phyloP scores from a whole-genome alignment of 2,888 invertebrate species.

The Cryptosula pallasiana region DNA sequence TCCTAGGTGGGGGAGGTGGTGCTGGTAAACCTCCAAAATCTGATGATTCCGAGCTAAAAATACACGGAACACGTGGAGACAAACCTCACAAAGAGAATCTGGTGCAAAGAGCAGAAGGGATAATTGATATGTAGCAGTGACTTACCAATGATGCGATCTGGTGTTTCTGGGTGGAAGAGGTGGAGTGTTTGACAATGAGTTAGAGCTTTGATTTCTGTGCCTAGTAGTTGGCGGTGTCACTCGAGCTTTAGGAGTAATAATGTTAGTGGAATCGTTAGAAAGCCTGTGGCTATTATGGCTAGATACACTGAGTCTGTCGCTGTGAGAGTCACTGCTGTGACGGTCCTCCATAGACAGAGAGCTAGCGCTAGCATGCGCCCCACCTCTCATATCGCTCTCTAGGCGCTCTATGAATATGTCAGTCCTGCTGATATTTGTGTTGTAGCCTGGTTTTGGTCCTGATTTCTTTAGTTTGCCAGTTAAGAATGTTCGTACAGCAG shows the following conservation, averaged over 20 bases:
- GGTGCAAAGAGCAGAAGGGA: too few species aligned
- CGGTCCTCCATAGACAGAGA: not conserved
- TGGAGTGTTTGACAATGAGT: not conserved
- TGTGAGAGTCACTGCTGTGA: not conserved
- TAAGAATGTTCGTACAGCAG: not conserved
- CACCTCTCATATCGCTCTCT: not conserved
- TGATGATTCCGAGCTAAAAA: not conserved
- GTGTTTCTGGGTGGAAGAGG: constrained; percentile 7
- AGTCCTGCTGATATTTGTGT: not conserved
- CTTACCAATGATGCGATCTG: not conserved
- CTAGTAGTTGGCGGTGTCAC: not conserved
- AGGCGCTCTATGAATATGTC: not conserved
- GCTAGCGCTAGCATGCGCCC: not conserved
- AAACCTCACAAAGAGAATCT: too few species aligned
- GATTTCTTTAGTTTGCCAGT: not conserved
- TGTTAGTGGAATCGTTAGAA: not conserved
- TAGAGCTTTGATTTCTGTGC: not conserved
- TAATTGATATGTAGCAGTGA: too few species aligned
- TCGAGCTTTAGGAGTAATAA: not conserved
- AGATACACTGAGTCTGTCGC: not conserved
- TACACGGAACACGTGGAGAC: not conserved
- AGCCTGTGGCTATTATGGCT: not conserved
- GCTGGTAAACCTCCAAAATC: not conserved
- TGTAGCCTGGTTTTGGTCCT: not conserved
- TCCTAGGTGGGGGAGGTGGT: constrained; percentile 14